These are phyloP conservation scores for Upupa epops DNA, from an alignment of 2,113 vertebrate species.

Conservation along the genomic window DNA sequence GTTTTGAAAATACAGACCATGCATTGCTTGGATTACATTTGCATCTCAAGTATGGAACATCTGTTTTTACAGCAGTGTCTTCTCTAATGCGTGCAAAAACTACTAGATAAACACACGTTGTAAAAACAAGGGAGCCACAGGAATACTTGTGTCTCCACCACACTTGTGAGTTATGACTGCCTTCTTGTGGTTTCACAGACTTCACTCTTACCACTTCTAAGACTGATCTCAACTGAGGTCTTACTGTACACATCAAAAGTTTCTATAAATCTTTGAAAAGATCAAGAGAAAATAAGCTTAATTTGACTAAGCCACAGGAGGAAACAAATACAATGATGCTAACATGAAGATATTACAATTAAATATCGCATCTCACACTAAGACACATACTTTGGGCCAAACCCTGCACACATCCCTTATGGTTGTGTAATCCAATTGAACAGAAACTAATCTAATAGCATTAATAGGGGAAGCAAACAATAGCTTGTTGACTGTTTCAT, in stretches of 20 bases:
- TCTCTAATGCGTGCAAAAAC: neutral
- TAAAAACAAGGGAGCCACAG: slow-evolving; percentile 14
- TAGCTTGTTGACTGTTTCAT: neutral
- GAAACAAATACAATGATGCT: neutral
- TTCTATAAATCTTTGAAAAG: neutral
- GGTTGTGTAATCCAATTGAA: neutral
- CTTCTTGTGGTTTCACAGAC: slow-evolving; percentile 22
- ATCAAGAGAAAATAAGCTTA: neutral
- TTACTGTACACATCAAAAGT: neutral
- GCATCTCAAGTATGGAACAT: neutral
- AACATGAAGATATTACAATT: neutral
- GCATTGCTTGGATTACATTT: neutral
- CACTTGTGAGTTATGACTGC: slow-evolving; percentile 3
- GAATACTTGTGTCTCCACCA: neutral
- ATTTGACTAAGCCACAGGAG: neutral
- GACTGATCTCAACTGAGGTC: neutral
- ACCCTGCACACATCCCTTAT: neutral
- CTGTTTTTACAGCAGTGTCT: neutral
- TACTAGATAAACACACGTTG: neutral
- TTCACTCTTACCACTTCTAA: slow-evolving; percentile 28
- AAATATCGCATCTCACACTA: neutral
- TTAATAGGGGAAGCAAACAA: neutral
- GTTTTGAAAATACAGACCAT: neutral
- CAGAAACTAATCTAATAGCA: neutral
- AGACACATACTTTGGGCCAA: neutral